These are phyloP conservation scores for Drosophila jambulina DNA, from an alignment of 1,140 invertebrate genomes.

Conservation along the genomic window DNA sequence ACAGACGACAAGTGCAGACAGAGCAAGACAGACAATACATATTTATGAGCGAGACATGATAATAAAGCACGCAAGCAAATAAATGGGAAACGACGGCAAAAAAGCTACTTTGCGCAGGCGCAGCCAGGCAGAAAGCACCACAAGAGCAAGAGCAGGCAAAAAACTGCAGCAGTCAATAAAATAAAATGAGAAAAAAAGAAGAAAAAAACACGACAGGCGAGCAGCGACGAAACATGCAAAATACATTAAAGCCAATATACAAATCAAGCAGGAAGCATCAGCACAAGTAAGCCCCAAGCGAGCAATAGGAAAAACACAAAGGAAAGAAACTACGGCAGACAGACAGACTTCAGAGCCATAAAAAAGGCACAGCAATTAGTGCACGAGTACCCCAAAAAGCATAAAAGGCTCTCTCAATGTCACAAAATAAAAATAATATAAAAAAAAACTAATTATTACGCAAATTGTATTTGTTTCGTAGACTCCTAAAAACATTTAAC, in stretches of 20 bases:
- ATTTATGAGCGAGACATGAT: slow-evolving; percentile 58
- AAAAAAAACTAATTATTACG: slow-evolving; percentile 52
- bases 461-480: slow-evolving; percentile 53
- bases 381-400: slow-evolving; percentile 40
- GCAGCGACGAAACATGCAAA: slow-evolving; percentile 44
- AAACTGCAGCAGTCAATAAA: slow-evolving; percentile 38
- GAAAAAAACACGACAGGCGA: slow-evolving; percentile 29
- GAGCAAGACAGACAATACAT: slow-evolving; percentile 39
- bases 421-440: slow-evolving; percentile 26
- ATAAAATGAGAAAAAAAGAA: slow-evolving; percentile 5
- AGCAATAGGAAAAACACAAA: slow-evolving; percentile 25
- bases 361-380: slow-evolving; percentile 40
- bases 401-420: slow-evolving; percentile 55
- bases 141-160: slow-evolving; percentile 2
- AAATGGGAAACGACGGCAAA: slow-evolving; percentile 12
- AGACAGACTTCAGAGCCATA: slow-evolving; percentile 19
- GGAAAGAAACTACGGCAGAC: slow-evolving; percentile 8
- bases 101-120: slow-evolving; percentile 29
- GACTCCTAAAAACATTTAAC: slow-evolving; percentile 31
- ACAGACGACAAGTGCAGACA: slow-evolving; percentile 56
- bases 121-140: slow-evolving; percentile 42
- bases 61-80: slow-evolving; percentile 54
- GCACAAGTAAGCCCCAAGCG: slow-evolving; percentile 11
- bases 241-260: slow-evolving; percentile 61
- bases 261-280: slow-evolving; percentile 56